These are phyloP conservation scores for Ianthella basta DNA, from an alignment of 37 sponge, comb jelly and placozoan species.

Conservation along the genomic window DNA sequence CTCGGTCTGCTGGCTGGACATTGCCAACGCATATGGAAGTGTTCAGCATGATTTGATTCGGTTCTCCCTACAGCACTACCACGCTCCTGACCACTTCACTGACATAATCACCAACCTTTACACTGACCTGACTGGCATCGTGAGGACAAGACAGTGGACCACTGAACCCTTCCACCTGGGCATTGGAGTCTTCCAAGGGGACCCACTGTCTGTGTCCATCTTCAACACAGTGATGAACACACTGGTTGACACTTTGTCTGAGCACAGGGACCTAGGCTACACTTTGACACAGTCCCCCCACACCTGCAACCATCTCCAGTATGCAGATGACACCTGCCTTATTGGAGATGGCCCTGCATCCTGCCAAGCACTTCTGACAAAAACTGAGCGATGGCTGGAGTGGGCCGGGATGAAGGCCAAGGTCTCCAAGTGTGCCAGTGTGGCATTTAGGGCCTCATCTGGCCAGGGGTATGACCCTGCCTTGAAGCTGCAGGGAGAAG, in stretches of 20 bases:
- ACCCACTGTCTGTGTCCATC: constrained; percentile 46
- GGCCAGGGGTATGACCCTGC: constrained; percentile 1
- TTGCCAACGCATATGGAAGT: constrained; percentile 50
- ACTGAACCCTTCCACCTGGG: constrained; percentile 2
- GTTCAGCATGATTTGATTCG: constrained; percentile 37
- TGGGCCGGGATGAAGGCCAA: constrained; percentile 41
- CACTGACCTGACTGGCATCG: constrained; percentile 19
- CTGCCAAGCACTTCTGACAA: constrained; percentile 14
- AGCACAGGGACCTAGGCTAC: constrained; percentile 6
- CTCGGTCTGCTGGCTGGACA: constrained; percentile 38
- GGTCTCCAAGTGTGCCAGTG: constrained; percentile 21
- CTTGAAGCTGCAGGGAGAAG: not conserved
- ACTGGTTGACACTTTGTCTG: constrained; percentile 17
- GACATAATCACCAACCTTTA: not conserved
- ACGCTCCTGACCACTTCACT: constrained; percentile 19
- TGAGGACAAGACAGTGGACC: constrained; percentile 17
- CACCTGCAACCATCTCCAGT: constrained; percentile 29
- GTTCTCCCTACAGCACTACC: constrained; percentile 41
- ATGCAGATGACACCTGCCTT: constrained; percentile 38
- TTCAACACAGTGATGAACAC: constrained; percentile 48
- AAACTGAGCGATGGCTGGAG: constrained; percentile 8
- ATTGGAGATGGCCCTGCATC: constrained; percentile 22
- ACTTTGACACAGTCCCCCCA: not conserved
- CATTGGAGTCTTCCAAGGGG: constrained; percentile 45
- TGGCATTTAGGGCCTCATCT: constrained; percentile 21